Evolutionary conservation across 2,113 vertebrate genomes (phyloP).

Genomic region (Ceyx melanurus): DNA sequence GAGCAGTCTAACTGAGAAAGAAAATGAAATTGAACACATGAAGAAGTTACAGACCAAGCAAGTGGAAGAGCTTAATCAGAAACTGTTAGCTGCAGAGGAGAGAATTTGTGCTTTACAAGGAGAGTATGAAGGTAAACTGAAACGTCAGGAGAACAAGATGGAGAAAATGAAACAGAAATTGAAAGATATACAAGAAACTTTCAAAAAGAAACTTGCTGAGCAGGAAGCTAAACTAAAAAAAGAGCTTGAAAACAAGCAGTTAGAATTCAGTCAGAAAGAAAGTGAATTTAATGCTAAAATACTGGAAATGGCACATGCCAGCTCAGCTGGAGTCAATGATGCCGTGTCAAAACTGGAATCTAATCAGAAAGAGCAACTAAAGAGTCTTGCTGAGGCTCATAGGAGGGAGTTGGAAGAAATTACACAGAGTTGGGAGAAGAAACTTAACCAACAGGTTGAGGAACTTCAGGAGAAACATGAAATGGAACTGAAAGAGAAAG

Average conservation of each 20-base stretch:
- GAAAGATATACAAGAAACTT: constrained; percentile 88
- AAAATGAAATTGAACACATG: constrained; percentile 72
- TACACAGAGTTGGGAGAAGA: constrained; percentile 77
- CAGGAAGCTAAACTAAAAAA: constrained; percentile 86
- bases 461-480: constrained; percentile 83
- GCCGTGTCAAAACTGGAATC: constrained; percentile 84
- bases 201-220: constrained; percentile 87
- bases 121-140: constrained; percentile 85
- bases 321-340: constrained; percentile 83
- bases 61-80: constrained; percentile 79
- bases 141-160: constrained; percentile 85
- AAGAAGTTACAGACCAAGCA: constrained; percentile 76
- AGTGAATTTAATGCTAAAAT: constrained; percentile 87
- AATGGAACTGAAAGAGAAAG: constrained; percentile 81
- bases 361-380: constrained; percentile 87
- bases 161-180: constrained; percentile 87
- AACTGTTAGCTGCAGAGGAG: constrained; percentile 76
- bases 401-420: constrained; percentile 76
- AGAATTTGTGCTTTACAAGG: constrained; percentile 73
- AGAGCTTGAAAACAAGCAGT: constrained; percentile 85
- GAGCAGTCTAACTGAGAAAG: constrained; percentile 76
- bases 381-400: constrained; percentile 77
- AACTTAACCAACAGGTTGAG: constrained; percentile 80
- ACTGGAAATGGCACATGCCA: constrained; percentile 86
- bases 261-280: constrained; percentile 87